These are phyloP conservation scores for Cyclargus thomasi DNA, from an alignment of 1,140 invertebrate species.

Conservation along the genomic window DNA sequence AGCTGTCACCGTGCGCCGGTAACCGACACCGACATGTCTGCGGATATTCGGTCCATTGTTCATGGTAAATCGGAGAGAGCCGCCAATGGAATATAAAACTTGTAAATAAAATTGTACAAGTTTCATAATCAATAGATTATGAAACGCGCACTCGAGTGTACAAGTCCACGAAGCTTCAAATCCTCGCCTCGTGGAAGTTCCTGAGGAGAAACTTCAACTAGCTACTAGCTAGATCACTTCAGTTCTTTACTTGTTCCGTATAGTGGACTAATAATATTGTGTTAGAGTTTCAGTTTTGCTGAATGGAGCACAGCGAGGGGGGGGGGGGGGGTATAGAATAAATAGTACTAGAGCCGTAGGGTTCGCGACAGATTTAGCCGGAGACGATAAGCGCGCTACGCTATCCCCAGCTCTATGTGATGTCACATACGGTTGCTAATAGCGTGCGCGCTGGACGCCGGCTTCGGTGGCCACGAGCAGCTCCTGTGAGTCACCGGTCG, in stretches of 20 bases:
- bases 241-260: background rate
- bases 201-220: too few relatives aligned
- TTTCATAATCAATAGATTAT: too few relatives aligned
- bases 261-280: background rate
- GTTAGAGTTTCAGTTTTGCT: constrained; percentile 35
- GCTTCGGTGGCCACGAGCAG: constrained; percentile 15
- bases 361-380: constrained; percentile 43
- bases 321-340: constrained; percentile 38
- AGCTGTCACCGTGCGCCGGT: background rate
- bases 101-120: too few relatives aligned
- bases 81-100: too few relatives aligned
- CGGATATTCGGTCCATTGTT: background rate
- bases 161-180: too few relatives aligned
- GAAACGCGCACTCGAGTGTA: too few relatives aligned
- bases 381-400: background rate
- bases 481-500: constrained; percentile 48
- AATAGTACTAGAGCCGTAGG: constrained; percentile 44
- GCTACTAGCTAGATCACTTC: too few relatives aligned
- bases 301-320: constrained; percentile 44
- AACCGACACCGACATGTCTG: background rate
- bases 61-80: background rate
- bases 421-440: constrained; percentile 14
- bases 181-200: too few relatives aligned
- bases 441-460: background rate
- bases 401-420: background rate